phyloP scores from a whole-genome alignment of 2,888 invertebrate genomes.

The Melangyna quadrimaculata region DNA sequence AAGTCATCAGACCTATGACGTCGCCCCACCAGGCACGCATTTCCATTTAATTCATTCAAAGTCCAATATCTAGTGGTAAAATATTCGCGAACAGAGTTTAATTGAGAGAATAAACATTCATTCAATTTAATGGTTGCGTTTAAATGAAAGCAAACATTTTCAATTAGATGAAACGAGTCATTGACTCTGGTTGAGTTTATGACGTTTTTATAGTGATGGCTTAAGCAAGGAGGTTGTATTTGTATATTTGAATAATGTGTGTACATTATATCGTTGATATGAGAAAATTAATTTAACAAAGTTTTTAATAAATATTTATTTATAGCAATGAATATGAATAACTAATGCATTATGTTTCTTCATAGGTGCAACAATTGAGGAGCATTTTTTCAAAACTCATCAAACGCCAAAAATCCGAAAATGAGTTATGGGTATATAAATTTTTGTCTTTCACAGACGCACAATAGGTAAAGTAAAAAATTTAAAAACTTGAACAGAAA shows the following conservation, averaged over 20 bases:
- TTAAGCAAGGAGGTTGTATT: background rate
- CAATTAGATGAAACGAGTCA: conserved; percentile 44
- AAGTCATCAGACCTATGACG: background rate
- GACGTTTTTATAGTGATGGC: conserved; percentile 18
- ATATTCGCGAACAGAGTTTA: conserved; percentile 28
- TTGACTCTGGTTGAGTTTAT: conserved; percentile 42
- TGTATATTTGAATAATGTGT: background rate
- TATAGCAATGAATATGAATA: background rate
- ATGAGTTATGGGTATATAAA: too few species aligned
- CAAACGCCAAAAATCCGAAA: too few species aligned
- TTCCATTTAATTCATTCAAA: conserved; percentile 11
- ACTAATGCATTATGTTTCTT: background rate
- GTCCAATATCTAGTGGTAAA: conserved; percentile 32
- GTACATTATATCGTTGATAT: background rate
- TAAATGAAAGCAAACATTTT: conserved; percentile 47
- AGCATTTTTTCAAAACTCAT: too few species aligned
- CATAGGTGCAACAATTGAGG: too few species aligned
- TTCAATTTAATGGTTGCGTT: conserved; percentile 57
- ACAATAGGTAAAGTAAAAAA: too few species aligned
- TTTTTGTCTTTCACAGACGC: too few species aligned
- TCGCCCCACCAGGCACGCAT: background rate
- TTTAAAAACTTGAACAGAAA: too few species aligned
- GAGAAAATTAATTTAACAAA: background rate
- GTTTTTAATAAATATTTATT: background rate
- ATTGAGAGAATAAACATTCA: conserved; percentile 64